A percentile compares a stretch with the other conserved stretches of the same genome.
Evolutionary conservation across 2,113 vertebrate genomes (phyloP).

Genomic region (Phaetusa simplex): DNA sequence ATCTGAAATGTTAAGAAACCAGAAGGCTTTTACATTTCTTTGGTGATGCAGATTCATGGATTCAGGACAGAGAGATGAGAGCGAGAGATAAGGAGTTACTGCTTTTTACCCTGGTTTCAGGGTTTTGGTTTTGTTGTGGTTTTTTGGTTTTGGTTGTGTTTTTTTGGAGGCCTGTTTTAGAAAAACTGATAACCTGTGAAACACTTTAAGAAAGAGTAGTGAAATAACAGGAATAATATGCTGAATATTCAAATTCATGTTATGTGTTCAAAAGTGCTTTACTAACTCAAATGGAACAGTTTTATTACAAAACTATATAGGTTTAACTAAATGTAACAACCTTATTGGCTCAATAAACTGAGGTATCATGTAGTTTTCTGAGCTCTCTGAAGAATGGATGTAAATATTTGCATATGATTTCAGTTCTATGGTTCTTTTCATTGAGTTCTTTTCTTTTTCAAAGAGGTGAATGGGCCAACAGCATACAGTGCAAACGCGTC

Average conservation of each 20-base stretch:
- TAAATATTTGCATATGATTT: background rate
- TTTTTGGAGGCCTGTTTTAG: background rate
- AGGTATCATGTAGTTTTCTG: background rate
- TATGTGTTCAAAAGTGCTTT: background rate
- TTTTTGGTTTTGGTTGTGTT: background rate
- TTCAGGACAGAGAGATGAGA: background rate
- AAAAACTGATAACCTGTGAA: background rate
- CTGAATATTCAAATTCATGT: background rate
- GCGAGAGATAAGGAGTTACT: background rate
- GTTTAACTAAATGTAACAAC: background rate
- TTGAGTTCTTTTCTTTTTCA: background rate
- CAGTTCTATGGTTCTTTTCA: background rate
- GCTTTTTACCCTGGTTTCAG: background rate
- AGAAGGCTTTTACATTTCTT: background rate
- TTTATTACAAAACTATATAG: background rate
- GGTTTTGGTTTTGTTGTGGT: background rate
- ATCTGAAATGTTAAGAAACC: background rate
- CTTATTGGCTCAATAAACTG: background rate
- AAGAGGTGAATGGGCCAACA: fast-evolving
- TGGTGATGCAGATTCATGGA: background rate
- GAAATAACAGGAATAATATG: background rate
- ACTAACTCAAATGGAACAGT: background rate
- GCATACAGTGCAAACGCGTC: background rate
- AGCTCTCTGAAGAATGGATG: background rate
- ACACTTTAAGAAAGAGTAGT: background rate